phyloP scores from a whole-genome alignment of 2,113 vertebrate genomes.

The Vimba vimba region DNA sequence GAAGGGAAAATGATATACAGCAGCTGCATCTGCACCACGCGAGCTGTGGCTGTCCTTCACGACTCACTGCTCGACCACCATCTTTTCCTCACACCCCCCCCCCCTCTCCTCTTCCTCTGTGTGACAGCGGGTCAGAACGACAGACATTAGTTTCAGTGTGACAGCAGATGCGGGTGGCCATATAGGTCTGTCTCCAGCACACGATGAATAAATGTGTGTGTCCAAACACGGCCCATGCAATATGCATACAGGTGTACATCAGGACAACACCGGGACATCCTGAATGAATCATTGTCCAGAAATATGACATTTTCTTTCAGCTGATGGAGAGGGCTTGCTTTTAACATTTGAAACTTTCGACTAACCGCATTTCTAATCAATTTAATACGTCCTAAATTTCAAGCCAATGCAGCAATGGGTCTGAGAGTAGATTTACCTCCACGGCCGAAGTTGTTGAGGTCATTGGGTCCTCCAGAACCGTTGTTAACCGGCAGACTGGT shows the following conservation, averaged over 20 bases:
- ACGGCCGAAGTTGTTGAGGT: conserved; percentile 92
- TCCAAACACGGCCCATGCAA: conserved; percentile 46
- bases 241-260: conserved; percentile 61
- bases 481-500: conserved; percentile 95
- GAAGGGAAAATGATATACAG: conserved; percentile 94
- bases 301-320: neutral
- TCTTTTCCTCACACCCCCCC: conserved; percentile 64
- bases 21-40: conserved; percentile 85
- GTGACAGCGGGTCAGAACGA: conserved; percentile 65
- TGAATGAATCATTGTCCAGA: neutral
- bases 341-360: neutral
- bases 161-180: conserved; percentile 56
- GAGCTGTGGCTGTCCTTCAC: conserved; percentile 87
- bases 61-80: conserved; percentile 80
- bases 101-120: conserved; percentile 16
- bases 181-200: conserved; percentile 29
- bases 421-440: conserved; percentile 80
- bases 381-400: neutral
- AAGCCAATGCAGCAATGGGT: neutral
- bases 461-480: conserved; percentile 88
- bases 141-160: conserved; percentile 67
- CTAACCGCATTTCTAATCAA: too few relatives aligned
- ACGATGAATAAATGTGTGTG: conserved; percentile 66
- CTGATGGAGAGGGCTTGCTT: neutral
- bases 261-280: neutral